Evolutionary conservation across 2,888 invertebrate genomes (phyloP), one percentile per base, ranked within the genome.

Genomic region (Machimus atricapillus): DNA sequence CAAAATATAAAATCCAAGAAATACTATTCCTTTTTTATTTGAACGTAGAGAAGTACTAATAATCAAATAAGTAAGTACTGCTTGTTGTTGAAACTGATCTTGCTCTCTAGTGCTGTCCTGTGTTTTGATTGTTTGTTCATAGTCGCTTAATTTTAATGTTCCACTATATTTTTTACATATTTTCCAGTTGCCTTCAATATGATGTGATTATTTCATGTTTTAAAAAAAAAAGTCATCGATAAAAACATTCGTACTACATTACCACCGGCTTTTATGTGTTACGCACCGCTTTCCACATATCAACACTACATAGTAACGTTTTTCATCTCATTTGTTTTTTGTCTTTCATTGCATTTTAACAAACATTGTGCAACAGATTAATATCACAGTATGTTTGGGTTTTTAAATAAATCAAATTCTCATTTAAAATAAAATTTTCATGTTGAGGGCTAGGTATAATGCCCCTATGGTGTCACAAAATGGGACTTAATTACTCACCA

Each of bases 1-100:
- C 23, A 46, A 27, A 79, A 46, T 23, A 31, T 46, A 23, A 23
- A 31, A 46, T 12, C 56, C 4, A 66, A 79, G 43, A 79, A 66
- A 66, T 66, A 66, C 66, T 79, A 79, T 79, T 79, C 46, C 19
- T 78, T 79, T n/a, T 31, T 79, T 27, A 52, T 27, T 27, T 27
- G 52, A 52, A 79, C 46, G 27, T 52, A 79, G 78, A 43, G 52
- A 79, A 52, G 14, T 27, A 79, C 46, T 52, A 79, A 79, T 52
- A 79, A 46, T 52, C 79, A 79, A 79, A 79, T 79, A 79, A 79
- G 79, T 79, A 79, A 79, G 79, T 79, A 79, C 31, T 19, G 79
- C 79, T 79, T 78, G 40, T 78, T 78, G 79, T 52, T 52, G 79
- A 79, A 56, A 23, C 31, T 79, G 40, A 46, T 37, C 19, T 19